Evolutionary conservation across 1,140 invertebrate genomes (phyloP).

Genomic region (Tetraneura akinire): DNA sequence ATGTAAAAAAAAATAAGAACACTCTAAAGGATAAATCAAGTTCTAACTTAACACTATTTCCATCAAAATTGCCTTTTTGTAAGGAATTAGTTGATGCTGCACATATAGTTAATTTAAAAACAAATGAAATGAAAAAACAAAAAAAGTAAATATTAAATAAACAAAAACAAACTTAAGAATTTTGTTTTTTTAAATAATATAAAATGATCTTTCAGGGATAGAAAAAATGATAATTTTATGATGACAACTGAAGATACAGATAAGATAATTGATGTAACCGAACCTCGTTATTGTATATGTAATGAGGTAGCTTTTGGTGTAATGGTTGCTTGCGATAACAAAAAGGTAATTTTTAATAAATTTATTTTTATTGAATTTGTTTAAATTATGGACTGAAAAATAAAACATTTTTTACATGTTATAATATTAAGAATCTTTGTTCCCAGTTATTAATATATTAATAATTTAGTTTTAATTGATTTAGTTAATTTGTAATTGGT

Average conservation of each 20-base stretch:
- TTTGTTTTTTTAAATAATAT: neutral
- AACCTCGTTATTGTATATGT: conserved; percentile 95
- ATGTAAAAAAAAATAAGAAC: conserved; percentile 67
- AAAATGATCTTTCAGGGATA: neutral
- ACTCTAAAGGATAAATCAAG: neutral
- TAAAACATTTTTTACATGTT: no score
- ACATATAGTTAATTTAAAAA: conserved; percentile 75
- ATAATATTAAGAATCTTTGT: no score
- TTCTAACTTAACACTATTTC: no score
- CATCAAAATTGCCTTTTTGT: conserved; percentile 58
- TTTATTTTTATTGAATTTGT: no score
- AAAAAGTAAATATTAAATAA: conserved; percentile 60
- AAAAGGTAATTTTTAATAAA: conserved; percentile 84
- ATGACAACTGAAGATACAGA: conserved; percentile 4
- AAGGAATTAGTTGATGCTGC: conserved; percentile 75
- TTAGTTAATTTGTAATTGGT: no score
- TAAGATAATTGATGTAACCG: conserved; percentile 72
- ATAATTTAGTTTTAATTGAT: no score
- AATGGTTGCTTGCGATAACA: conserved; percentile 99
- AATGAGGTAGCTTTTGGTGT: conserved; percentile 98
- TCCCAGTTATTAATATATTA: no score
- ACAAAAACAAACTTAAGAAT: neutral
- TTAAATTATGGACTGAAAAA: no score
- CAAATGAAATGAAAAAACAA: conserved; percentile 66
- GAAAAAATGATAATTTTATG: neutral